Evolutionary conservation across 1,140 invertebrate species (phyloP), one percentile per base, ranked within the genome.

Genomic region (Ceratina australensis): DNA sequence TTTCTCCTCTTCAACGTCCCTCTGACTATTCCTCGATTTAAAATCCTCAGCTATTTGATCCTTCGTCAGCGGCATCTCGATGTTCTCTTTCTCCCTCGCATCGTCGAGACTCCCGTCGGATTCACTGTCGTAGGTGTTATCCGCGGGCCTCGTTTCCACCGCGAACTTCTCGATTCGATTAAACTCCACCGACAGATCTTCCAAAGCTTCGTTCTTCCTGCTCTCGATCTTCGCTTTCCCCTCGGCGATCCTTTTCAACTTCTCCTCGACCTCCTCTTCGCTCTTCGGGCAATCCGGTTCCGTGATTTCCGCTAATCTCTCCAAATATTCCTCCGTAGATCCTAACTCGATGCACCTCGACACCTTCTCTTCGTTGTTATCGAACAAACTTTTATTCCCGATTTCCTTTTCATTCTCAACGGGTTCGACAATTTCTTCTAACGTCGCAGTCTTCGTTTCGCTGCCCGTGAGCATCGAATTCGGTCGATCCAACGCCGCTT

Each of bases 211-310:
- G 33, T 81, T 84, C 64, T 86, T 89, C 52, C 82, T 77, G 26
- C 66, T 59, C 59, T 90, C 83, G 50, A 90, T 89, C 52, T 75
- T 84, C 26, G 67, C 81, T 22, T 89, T 90, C 3, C 78, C 80
- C 13, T 81, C 68, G 0, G 66, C 72, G 72, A 90, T 90, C 26
- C 82, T 81, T 12, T 79, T 28, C 56, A 86, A 28, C 26, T 69
- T 84, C 65, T 82, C 80, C 18, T n/a, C 52, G 13, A 67, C 61
- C 22, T 87, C 77, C 54, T 79, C 66, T n/a, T 81, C 77, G 15
- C 69, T 77, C 49, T 60, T 80, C 33, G 66, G 72, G 60, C 60
- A 64, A 54, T 65, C 33, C 2, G 56, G 3, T 22, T 54, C 57
- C 3, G 79, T 63, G 8, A 84, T 80, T n/a, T 72, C 57, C 1